These are phyloP conservation scores for Nothocercus julius DNA, from an alignment of 2,113 vertebrate genomes.

Conservation along the genomic window DNA sequence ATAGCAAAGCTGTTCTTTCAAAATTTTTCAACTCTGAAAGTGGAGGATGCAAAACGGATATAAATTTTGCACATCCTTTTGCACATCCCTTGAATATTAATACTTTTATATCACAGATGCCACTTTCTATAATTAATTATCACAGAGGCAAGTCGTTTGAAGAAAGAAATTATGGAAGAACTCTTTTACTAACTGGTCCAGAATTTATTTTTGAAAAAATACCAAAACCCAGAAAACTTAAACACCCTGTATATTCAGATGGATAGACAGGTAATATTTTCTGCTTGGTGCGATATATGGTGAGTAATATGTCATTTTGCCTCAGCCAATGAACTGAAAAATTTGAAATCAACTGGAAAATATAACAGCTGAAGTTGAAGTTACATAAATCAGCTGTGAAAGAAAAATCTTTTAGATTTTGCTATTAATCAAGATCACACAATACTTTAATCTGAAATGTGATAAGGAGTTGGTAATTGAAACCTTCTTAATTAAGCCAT, in stretches of 20 bases:
- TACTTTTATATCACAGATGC: neutral
- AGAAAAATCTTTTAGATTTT: neutral
- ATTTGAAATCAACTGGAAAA: constrained; percentile 15
- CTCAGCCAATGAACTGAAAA: neutral
- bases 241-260: neutral
- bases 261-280: neutral
- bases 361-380: neutral
- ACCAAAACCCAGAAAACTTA: neutral
- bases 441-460: neutral
- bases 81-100: neutral
- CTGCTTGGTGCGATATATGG: neutral
- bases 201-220: neutral
- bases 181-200: neutral
- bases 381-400: neutral
- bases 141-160: neutral
- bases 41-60: neutral
- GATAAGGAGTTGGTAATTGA: neutral
- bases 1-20: neutral
- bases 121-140: neutral
- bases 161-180: neutral
- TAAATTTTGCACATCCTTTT: neutral
- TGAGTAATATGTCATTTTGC: neutral
- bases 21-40: neutral
- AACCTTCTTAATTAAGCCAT: neutral
- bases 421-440: neutral